Evolutionary conservation across 2,888 invertebrate species (phyloP).

Genomic region (Drosophila setosimentum): DNA sequence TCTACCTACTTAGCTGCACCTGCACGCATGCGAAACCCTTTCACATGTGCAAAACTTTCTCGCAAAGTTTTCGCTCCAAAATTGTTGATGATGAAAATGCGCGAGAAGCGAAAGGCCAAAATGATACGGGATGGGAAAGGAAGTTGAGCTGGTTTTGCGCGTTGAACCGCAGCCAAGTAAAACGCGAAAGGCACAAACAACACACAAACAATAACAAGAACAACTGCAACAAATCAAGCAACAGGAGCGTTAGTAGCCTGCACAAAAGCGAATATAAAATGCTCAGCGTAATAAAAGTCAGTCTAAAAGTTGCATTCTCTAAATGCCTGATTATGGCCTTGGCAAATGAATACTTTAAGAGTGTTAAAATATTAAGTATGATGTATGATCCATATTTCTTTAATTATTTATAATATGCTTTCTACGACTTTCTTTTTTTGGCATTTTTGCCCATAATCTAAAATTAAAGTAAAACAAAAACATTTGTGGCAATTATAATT

Average conservation of each 20-base stretch:
- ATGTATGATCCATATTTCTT: not conserved
- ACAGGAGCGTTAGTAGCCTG: slow-evolving; percentile 57
- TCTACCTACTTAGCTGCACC: slow-evolving; percentile 64
- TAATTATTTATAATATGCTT: not conserved
- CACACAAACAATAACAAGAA: slow-evolving; percentile 36
- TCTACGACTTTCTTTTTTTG: not conserved
- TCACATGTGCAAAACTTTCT: slow-evolving; percentile 76
- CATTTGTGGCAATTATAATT: no score
- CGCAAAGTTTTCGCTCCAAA: slow-evolving; percentile 71
- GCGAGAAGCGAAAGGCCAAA: slow-evolving; percentile 42
- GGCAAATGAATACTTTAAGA: not conserved
- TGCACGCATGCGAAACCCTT: slow-evolving; percentile 80
- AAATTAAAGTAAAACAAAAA: no score
- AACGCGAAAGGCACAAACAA: slow-evolving; percentile 75
- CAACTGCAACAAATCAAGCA: slow-evolving; percentile 62
- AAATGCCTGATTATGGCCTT: slow-evolving; percentile 19
- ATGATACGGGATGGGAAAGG: not conserved
- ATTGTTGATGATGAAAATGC: slow-evolving; percentile 80
- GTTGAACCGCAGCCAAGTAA: slow-evolving; percentile 75
- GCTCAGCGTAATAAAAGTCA: slow-evolving; percentile 41
- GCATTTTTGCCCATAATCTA: not conserved
- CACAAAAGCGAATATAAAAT: slow-evolving; percentile 28
- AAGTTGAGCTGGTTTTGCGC: slow-evolving; percentile 45
- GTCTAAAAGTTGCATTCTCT: slow-evolving; percentile 39
- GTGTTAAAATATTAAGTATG: not conserved